Evolutionary conservation across 92 coral and sea anemone species (phyloP).

Genomic region (Parazoanthus darwini): DNA sequence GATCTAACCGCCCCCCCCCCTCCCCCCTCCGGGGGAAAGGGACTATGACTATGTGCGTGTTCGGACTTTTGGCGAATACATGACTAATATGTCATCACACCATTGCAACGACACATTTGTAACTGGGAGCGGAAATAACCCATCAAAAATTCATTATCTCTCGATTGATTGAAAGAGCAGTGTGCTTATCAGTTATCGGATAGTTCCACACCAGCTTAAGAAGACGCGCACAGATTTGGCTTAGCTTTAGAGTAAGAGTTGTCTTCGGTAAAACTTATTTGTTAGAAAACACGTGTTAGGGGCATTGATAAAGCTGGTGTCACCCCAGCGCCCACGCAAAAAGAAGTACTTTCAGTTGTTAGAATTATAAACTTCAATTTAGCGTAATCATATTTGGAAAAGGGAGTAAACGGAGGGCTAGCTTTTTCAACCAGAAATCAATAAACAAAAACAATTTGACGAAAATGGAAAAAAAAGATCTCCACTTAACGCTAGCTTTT

Average conservation of each 20-base stretch:
- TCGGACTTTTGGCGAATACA: not conserved
- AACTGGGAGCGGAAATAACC: not conserved
- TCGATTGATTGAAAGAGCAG: not conserved
- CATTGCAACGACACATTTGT: not conserved
- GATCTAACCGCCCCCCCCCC: too few species aligned
- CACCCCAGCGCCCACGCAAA: not conserved
- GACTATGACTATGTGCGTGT: not conserved
- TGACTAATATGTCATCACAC: not conserved
- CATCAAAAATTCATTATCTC: conserved; percentile 8
- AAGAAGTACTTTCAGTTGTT: not conserved
- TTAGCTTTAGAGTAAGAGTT: not conserved
- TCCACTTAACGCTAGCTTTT: too few species aligned
- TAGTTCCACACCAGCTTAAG: not conserved
- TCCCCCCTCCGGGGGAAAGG: too few species aligned
- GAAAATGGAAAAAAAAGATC: too few species aligned
- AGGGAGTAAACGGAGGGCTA: too few species aligned
- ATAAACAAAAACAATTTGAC: too few species aligned
- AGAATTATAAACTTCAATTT: too few species aligned
- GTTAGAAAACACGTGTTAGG: not conserved
- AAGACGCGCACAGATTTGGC: not conserved
- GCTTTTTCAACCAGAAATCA: too few species aligned
- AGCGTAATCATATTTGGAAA: too few species aligned
- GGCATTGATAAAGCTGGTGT: not conserved
- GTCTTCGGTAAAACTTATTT: conserved; percentile 2
- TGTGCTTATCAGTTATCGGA: conserved; percentile 2